A percentile compares a stretch with the other conserved stretches of the same genome.
Evolutionary conservation across 2,113 vertebrate species (phyloP).

Genomic region (human): DNA sequence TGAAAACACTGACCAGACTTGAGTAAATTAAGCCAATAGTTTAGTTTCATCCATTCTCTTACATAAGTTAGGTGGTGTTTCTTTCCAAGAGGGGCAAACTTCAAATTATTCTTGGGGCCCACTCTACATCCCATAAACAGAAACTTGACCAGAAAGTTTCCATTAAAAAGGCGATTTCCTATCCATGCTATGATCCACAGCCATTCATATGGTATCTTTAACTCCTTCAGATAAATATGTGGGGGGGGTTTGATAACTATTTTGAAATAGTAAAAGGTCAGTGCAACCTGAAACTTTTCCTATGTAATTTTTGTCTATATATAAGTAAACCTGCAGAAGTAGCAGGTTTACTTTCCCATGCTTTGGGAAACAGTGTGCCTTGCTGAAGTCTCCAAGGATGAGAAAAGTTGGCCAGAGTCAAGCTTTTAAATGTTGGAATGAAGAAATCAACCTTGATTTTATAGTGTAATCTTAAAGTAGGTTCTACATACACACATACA

Average conservation of each 20-base stretch:
- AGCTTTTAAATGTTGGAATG: background rate
- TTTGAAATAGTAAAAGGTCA: background rate
- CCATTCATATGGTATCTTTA: slow-evolving; percentile 67
- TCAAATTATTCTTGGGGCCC: slow-evolving; percentile 75
- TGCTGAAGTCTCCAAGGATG: background rate
- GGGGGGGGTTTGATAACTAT: background rate
- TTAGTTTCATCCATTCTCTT: background rate
- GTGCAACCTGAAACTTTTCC: background rate
- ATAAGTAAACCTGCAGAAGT: background rate
- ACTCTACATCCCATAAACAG: background rate
- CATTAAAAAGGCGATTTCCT: background rate
- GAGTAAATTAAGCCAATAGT: background rate
- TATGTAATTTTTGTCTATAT: too few species aligned
- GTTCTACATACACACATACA: background rate
- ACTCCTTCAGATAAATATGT: slow-evolving; percentile 78
- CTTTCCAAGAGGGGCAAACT: background rate
- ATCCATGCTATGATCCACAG: fast-evolving
- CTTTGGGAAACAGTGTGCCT: background rate
- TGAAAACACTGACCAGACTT: background rate
- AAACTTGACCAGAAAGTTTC: background rate
- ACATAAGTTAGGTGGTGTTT: background rate
- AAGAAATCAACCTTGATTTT: background rate
- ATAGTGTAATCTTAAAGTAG: background rate
- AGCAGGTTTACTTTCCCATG: background rate
- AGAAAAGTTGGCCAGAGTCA: background rate